phyloP scores from a whole-genome alignment of 2,888 invertebrate species.

The Chironomus riparius region DNA sequence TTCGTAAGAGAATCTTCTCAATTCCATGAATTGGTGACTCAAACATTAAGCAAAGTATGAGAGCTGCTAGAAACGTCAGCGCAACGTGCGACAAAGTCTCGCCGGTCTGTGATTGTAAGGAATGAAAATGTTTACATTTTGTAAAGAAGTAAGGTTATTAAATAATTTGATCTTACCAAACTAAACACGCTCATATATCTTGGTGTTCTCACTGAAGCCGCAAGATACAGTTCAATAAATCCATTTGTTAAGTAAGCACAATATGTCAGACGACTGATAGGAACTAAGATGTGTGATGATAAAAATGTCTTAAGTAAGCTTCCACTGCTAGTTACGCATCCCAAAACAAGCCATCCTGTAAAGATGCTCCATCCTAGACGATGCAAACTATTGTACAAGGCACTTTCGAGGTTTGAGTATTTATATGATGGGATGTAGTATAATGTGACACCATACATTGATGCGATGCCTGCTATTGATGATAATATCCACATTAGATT shows the following conservation, averaged over 20 bases:
- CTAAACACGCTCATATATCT: constrained; percentile 52
- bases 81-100: constrained; percentile 50
- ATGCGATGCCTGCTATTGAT: constrained; percentile 44
- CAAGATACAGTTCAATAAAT: constrained; percentile 55
- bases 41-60: constrained; percentile 55
- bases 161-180: constrained; percentile 49
- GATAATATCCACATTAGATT: constrained; percentile 34
- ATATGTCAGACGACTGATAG: constrained; percentile 59
- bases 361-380: constrained; percentile 59
- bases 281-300: constrained; percentile 45
- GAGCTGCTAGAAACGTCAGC: constrained; percentile 53
- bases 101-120: constrained; percentile 51
- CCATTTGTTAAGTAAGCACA: constrained; percentile 66
- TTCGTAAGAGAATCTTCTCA: constrained; percentile 54
- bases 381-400: constrained; percentile 56
- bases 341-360: constrained; percentile 57
- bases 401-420: constrained; percentile 51
- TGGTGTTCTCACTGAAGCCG: constrained; percentile 52
- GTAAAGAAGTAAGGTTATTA: too few relatives aligned
- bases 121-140: too few relatives aligned
- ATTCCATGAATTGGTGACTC: constrained; percentile 64
- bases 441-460: constrained; percentile 53
- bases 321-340: constrained; percentile 57
- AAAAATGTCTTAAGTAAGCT: constrained; percentile 40
- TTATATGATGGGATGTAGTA: constrained; percentile 56